These are phyloP conservation scores for Protobothrops flavoviridis DNA, from an alignment of 2,113 vertebrate genomes.

Conservation along the genomic window DNA sequence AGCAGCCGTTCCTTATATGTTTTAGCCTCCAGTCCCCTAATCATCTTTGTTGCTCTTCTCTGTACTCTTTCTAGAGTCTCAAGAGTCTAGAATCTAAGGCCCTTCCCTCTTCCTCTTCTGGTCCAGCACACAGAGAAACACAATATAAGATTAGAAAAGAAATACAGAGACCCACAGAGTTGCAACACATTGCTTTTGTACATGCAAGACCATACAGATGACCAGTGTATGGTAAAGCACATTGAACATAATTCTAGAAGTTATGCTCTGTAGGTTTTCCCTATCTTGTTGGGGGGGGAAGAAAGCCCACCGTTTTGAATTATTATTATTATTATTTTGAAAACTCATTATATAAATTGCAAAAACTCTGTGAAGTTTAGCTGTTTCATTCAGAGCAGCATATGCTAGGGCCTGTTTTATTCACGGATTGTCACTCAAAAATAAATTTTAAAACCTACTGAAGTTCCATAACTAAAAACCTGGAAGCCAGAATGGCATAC, in stretches of 20 bases:
- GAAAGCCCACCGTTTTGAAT: neutral
- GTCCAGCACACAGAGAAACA: neutral
- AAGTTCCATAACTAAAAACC: neutral
- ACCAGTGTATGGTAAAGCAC: neutral
- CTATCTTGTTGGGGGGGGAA: neutral
- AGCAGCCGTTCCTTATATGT: no score
- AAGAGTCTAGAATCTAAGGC: no score
- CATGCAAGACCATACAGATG: neutral
- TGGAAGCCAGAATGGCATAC: neutral
- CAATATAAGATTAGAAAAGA: no score
- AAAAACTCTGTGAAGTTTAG: neutral
- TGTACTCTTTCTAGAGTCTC: no score
- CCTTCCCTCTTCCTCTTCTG: neutral
- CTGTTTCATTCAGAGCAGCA: neutral
- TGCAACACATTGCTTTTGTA: no score
- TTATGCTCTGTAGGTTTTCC: neutral
- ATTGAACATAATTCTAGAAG: neutral
- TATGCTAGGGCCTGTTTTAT: slow-evolving; percentile 9
- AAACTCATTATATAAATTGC: no score
- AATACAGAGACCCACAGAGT: no score
- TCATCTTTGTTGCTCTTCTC: no score
- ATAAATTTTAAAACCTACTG: neutral
- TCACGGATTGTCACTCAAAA: neutral
- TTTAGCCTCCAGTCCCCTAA: no score
- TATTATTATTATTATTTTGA: no score